A percentile compares a stretch with the other conserved stretches of the same genome.
Conservation (phyloP, 2,113 vertebrate species). For the Cettia cetti region DNA sequence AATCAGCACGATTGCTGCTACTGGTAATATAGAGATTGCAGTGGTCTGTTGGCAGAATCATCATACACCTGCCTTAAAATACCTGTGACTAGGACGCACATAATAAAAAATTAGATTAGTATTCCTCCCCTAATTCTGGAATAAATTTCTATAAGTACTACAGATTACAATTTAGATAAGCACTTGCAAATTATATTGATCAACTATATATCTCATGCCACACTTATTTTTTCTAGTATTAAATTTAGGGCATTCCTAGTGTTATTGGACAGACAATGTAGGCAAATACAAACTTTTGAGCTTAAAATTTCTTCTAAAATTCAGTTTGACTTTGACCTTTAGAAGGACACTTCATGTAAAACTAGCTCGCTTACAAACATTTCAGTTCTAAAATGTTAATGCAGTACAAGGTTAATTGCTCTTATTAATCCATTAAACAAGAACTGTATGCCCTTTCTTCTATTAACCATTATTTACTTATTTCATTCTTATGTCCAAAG, state of each 20-base stretch:
- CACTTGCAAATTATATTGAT: neutral
- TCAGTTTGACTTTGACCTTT: slow-evolving; percentile 20
- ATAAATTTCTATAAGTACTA: neutral
- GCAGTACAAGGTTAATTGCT: slow-evolving; percentile 51
- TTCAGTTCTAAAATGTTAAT: slow-evolving; percentile 57
- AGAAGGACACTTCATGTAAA: slow-evolving; percentile 35
- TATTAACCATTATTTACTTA: slow-evolving; percentile 55
- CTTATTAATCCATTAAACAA: slow-evolving; percentile 58
- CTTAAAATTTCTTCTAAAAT: slow-evolving; percentile 12
- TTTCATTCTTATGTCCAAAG: slow-evolving; percentile 3
- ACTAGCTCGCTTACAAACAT: slow-evolving; percentile 22
- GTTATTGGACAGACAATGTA: neutral
- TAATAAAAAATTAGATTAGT: neutral
- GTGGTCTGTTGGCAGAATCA: neutral
- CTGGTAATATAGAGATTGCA: neutral
- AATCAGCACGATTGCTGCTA: neutral
- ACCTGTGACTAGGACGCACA: neutral
- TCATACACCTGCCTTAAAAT: neutral
- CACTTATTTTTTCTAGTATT: neutral
- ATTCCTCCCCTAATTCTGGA: neutral
- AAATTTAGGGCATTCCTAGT: neutral
- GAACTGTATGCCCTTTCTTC: slow-evolving; percentile 44
- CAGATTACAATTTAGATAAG: neutral
- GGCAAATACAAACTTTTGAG: neutral
- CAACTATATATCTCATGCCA: neutral